A percentile compares a stretch with the other conserved stretches of the same genome.
These are phyloP conservation scores for Incurvaria masculella DNA, from an alignment of 2,888 invertebrate species.

Conservation along the genomic window DNA sequence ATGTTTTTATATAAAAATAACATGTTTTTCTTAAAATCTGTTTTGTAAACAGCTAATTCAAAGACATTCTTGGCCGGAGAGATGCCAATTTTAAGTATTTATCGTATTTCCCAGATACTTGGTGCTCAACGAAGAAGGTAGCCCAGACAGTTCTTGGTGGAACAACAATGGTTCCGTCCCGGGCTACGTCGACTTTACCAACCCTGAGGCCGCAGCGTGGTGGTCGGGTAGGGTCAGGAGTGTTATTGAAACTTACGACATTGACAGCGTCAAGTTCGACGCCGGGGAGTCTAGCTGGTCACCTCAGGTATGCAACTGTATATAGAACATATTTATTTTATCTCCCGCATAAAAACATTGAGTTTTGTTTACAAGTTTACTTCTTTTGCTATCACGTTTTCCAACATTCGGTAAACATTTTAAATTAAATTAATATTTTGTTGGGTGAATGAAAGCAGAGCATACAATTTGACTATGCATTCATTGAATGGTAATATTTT, in stretches of 20 bases:
- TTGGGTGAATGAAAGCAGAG: too few species aligned
- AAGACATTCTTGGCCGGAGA: too few species aligned
- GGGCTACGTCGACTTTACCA: conserved; percentile 70
- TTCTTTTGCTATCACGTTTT: too few species aligned
- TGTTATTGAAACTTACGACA: conserved; percentile 58
- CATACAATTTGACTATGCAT: too few species aligned
- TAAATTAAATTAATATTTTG: too few species aligned
- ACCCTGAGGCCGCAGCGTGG: conserved; percentile 63
- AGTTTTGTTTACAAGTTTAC: too few species aligned
- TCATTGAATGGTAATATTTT: too few species aligned
- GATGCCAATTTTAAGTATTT: too few species aligned
- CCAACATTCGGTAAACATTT: too few species aligned
- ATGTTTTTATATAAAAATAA: neutral
- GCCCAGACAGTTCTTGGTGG: conserved; percentile 51
- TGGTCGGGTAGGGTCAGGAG: conserved; percentile 45
- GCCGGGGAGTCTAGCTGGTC: conserved; percentile 74
- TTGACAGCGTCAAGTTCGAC: conserved; percentile 79
- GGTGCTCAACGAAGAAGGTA: conserved; percentile 49
- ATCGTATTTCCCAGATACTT: conserved; percentile 36
- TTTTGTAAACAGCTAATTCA: neutral
- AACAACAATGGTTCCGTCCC: conserved; percentile 51
- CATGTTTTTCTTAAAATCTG: too few species aligned
- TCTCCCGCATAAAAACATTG: too few species aligned
- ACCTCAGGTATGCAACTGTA: conserved; percentile 43
- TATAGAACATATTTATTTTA: too few species aligned